Evolutionary conservation across 2,888 invertebrate genomes (phyloP).

Genomic region (Cantharis rufa): DNA sequence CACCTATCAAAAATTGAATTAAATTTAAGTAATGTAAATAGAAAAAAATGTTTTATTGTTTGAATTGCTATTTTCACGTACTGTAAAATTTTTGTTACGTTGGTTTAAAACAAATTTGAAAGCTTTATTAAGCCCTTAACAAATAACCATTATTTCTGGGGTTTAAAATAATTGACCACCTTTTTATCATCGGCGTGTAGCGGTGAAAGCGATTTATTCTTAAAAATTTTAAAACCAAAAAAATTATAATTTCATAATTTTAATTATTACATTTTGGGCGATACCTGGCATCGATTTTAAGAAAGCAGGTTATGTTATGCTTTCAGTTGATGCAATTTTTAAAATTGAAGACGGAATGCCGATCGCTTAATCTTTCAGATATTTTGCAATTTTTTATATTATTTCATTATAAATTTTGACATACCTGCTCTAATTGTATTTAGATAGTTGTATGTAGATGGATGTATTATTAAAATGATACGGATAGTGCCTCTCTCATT

Average conservation of each 20-base stretch:
- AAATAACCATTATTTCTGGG: background rate
- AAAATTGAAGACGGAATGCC: background rate
- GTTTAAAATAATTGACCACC: background rate
- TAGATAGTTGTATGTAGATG: no score
- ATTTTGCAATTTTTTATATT: background rate
- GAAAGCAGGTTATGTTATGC: background rate
- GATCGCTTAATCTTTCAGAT: background rate
- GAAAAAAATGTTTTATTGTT: background rate
- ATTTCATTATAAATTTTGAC: background rate
- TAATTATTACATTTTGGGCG: background rate
- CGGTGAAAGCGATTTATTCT: background rate
- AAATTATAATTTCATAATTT: background rate
- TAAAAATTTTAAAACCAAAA: background rate
- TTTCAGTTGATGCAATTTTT: background rate
- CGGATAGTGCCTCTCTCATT: background rate
- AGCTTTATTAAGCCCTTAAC: background rate
- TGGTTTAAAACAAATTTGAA: background rate
- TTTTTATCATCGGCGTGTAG: background rate
- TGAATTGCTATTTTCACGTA: background rate
- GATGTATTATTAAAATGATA: background rate
- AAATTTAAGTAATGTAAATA: background rate
- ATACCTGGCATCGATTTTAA: background rate
- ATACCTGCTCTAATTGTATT: background rate
- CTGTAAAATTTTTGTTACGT: background rate
- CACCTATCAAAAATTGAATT: background rate